Evolutionary conservation across 2,888 invertebrate genomes (phyloP), one percentile per base, ranked within the genome.

Genomic region (Tridacna gigas): DNA sequence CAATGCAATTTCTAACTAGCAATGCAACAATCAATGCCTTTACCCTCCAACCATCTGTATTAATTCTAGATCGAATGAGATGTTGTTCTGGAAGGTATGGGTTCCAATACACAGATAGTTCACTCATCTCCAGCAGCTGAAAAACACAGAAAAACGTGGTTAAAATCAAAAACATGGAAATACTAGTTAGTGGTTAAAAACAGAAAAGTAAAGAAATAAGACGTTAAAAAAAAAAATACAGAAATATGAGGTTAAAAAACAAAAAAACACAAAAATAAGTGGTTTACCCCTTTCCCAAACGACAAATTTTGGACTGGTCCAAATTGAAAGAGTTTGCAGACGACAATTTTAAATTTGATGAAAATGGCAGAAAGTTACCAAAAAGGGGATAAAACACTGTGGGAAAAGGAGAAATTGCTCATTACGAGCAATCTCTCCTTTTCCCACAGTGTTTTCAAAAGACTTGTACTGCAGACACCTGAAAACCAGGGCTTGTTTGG

Each of bases 81-180:
- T 93, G 93, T 28, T 94, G 93, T 47, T 94, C 93, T 18, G 94
- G 93, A 61, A 95, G 92, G 88, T 93, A 92, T 0, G 96, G 96
- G 94, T 97, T 97, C 96, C 97, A 97, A 94, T 97, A 97, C 0
- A 96, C 93, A 0, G 97, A 97, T 22, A 97, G 95, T 0, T 97
- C 97, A 91, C 97, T 97, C 65, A 97, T 95, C 89, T 97, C 96
- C 93, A 97, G 96, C 93, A 97, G 95, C 95, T 95, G 56, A 20
- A 74, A 75, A 37, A 63, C 13, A 71, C 20, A 28, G 25, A 56
- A 56, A 20, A 5, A 56, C 2, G 3, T 4, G 37, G 7, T 37
- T 37, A 37, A 37, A 7, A 37, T 4, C 7, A 37, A 37, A 37
- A 37, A 4, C 7, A n/a, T n/a, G n/a, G n/a, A n/a, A n/a, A n/a